A percentile compares a stretch with the other conserved stretches of the same genome.
Evolutionary conservation across 2,797 vertebrate genomes (phyloP).

Genomic region (Oreonectes daqikongensis): DNA sequence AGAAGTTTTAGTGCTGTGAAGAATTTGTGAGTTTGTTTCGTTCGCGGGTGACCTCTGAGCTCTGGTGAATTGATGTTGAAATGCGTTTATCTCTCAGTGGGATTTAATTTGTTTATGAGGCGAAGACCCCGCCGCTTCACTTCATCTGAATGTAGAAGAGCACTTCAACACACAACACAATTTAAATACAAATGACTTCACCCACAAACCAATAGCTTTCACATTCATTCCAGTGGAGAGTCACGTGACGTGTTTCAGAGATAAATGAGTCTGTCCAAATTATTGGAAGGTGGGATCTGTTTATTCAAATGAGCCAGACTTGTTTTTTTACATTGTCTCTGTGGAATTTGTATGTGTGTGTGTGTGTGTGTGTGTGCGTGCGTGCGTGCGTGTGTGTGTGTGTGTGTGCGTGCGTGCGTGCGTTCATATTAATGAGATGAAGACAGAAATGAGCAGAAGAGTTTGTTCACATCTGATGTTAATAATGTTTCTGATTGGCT

Average conservation of each 20-base stretch:
- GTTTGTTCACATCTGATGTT: too few relatives aligned
- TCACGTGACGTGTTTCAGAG: conserved; percentile 11
- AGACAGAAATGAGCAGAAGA: too few relatives aligned
- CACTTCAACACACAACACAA: conserved; percentile 15
- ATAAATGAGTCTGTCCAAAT: conserved; percentile 34
- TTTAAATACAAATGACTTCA: conserved; percentile 49
- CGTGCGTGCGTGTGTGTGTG: not conserved
- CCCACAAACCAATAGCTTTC: conserved; percentile 8
- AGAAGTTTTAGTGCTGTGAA: too few relatives aligned
- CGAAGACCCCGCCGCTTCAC: not conserved
- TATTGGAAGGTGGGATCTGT: conserved; percentile 12
- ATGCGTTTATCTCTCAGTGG: conserved; percentile 19
- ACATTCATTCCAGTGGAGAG: conserved; percentile 19
- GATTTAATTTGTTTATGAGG: conserved; percentile 34
- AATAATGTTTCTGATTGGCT: too few relatives aligned
- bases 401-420: too few relatives aligned
- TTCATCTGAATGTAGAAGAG: conserved; percentile 20
- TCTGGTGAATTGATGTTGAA: not conserved
- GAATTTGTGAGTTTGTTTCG: not conserved
- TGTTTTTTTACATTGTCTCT: not conserved
- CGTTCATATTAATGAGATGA: too few relatives aligned
- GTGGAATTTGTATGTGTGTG: not conserved
- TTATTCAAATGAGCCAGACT: conserved; percentile 15
- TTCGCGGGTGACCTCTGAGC: not conserved
- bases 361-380: not conserved